Percentiles rank a stretch among this genome's conserved stretches.
phyloP scores from a whole-genome alignment of 1,140 invertebrate genomes.

The Ditylenchus dipsaci region DNA sequence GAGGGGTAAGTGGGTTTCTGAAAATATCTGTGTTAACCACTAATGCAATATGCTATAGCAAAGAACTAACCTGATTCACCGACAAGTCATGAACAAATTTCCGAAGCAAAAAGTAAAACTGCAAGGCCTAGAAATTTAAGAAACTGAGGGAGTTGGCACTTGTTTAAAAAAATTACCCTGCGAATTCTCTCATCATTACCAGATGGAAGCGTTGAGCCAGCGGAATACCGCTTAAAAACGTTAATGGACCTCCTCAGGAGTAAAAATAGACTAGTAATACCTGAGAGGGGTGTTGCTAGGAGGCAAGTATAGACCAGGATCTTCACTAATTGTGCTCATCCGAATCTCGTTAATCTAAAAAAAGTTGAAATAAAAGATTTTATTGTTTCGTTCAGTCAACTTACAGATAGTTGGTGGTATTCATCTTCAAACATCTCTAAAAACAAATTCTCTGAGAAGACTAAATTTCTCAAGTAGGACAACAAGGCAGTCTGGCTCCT shows the following conservation, averaged over 20 bases:
- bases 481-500: conserved; percentile 58
- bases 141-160: neutral
- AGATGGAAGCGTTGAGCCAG: conserved; percentile 90
- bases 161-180: conserved; percentile 60
- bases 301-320: conserved; percentile 87
- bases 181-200: conserved; percentile 90
- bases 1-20: conserved; percentile 81
- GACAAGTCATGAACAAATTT: conserved; percentile 75
- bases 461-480: conserved; percentile 74
- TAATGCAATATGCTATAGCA: no score
- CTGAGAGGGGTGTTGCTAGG: conserved; percentile 91
- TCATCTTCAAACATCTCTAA: conserved; percentile 98
- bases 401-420: conserved; percentile 73
- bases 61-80: conserved; percentile 64
- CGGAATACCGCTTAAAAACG: conserved; percentile 71
- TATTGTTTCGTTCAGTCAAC: conserved; percentile 59
- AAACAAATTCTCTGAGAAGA: conserved; percentile 97
- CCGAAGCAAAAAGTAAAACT: conserved; percentile 86
- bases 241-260: no score
- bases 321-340: conserved; percentile 65
- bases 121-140: conserved; percentile 68
- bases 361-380: conserved; percentile 9
- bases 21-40: no score
- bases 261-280: no score
- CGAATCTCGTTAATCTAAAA: conserved; percentile 37